These are phyloP conservation scores for Pharmacophagus antenor DNA, from an alignment of 2,888 invertebrate species.

Conservation along the genomic window DNA sequence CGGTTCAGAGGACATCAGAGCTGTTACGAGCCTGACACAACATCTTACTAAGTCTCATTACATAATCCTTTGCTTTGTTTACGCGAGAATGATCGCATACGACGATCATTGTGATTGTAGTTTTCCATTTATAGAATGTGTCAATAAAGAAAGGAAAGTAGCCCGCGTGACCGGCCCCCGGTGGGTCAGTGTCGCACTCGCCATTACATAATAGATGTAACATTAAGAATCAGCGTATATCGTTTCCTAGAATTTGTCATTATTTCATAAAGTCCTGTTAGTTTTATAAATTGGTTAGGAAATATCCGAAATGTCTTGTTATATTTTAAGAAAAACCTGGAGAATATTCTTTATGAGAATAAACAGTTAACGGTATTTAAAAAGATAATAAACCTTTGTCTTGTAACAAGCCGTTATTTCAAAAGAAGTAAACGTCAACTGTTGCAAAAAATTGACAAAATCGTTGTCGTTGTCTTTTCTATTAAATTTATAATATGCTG, in stretches of 20 bases:
- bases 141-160: slow-evolving; percentile 79
- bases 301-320: background rate
- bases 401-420: background rate
- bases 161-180: slow-evolving; percentile 57
- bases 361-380: background rate
- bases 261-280: background rate
- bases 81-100: slow-evolving; percentile 11
- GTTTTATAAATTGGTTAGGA: background rate
- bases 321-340: background rate
- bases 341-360: background rate
- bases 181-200: slow-evolving; percentile 74
- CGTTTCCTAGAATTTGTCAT: slow-evolving; percentile 45
- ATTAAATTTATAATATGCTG: background rate
- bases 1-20: background rate
- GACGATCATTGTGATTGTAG: slow-evolving; percentile 54
- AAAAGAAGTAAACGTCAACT: background rate
- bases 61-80: slow-evolving; percentile 15
- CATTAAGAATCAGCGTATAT: slow-evolving; percentile 54
- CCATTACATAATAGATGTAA: slow-evolving; percentile 71
- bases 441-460: background rate
- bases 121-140: slow-evolving; percentile 68
- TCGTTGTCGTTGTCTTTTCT: background rate
- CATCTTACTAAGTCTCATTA: background rate
- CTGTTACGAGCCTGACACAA: background rate
- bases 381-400: background rate